Evolutionary conservation across 2,113 vertebrate genomes (phyloP).

Genomic region (Cettia cetti): DNA sequence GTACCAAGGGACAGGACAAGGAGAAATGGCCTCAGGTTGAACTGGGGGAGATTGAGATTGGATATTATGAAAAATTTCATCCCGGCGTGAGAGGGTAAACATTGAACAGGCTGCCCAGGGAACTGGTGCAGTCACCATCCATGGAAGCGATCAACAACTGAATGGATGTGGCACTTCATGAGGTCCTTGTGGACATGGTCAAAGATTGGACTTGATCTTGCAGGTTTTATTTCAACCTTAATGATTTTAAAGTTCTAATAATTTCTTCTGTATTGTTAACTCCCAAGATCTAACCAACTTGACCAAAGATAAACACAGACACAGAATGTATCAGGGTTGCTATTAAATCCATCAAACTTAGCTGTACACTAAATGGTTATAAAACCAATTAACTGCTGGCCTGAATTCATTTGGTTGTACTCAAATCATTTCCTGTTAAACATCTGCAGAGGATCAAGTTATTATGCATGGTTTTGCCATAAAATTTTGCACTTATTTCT

Average conservation of each 20-base stretch:
- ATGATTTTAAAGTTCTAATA: not conserved
- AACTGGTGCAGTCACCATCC: not conserved
- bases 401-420: not conserved
- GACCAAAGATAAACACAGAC: not conserved
- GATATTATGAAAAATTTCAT: not conserved
- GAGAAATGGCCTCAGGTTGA: not conserved
- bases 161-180: not conserved
- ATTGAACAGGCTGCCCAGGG: not conserved
- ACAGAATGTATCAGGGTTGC: not conserved
- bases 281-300: not conserved
- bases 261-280: not conserved
- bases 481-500: not conserved
- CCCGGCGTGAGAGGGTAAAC: rapidly evolving
- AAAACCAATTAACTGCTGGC: conserved; percentile 8
- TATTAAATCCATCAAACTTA: not conserved
- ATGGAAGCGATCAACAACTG: not conserved
- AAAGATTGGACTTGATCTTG: not conserved
- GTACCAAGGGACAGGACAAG: not conserved
- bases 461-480: not conserved
- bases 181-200: not conserved
- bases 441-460: conserved; percentile 35
- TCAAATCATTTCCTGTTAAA: not conserved
- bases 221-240: not conserved
- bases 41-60: not conserved
- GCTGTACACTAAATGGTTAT: not conserved